A percentile compares a stretch with the other conserved stretches of the same genome.
Evolutionary conservation across 2,113 vertebrate genomes (phyloP).

Genomic region (Indicator maculatus): DNA sequence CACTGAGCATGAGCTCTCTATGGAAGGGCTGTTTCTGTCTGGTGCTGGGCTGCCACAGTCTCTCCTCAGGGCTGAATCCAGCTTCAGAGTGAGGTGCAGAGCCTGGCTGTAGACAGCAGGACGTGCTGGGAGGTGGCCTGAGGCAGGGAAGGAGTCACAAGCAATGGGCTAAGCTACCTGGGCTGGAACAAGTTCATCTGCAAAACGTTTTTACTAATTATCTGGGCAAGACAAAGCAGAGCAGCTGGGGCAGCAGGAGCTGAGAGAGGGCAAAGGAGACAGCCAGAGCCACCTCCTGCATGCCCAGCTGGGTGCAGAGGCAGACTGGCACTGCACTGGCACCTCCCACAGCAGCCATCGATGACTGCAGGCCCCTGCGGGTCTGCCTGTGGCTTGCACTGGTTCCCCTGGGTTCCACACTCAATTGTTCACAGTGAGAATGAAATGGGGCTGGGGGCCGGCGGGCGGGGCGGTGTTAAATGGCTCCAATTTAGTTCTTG

Average conservation of each 20-base stretch:
- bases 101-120: not conserved
- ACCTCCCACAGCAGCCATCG: not conserved
- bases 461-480: not conserved
- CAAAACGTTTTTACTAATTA: not conserved
- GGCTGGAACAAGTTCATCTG: not conserved
- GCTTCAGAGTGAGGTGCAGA: not conserved
- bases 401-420: not conserved
- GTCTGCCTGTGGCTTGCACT: not conserved
- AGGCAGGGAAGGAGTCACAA: not conserved
- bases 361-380: not conserved
- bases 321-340: not conserved
- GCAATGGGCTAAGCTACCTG: not conserved
- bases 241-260: not conserved
- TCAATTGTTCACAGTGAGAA: not conserved
- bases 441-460: not conserved
- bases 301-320: rapidly evolving
- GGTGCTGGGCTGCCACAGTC: not conserved
- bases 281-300: not conserved
- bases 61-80: not conserved
- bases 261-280: not conserved
- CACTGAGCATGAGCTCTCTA: not conserved
- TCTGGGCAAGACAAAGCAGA: not conserved
- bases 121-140: not conserved
- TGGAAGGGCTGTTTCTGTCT: not conserved
- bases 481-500: not conserved